phyloP scores from a whole-genome alignment of 30 jellyfish, hydroid and myxozoan genomes.

The Catostylus mosaicus region DNA sequence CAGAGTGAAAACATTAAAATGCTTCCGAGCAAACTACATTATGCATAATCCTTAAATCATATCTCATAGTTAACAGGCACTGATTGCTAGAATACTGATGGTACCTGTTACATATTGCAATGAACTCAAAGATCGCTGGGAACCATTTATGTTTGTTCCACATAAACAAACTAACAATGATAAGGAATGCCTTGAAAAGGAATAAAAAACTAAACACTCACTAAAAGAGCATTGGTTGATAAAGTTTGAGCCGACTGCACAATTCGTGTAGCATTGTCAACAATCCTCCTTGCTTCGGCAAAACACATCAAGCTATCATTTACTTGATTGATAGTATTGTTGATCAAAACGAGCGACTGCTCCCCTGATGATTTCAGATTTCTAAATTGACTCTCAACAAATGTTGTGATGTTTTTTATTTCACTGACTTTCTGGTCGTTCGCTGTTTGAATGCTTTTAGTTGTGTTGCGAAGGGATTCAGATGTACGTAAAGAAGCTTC shows the following conservation, averaged over 20 bases:
- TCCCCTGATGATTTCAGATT: conserved; percentile 61
- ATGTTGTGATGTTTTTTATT: conserved; percentile 64
- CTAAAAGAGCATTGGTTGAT: conserved; percentile 74
- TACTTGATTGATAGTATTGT: conserved; percentile 75
- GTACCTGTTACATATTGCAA: too few species aligned
- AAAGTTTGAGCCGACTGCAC: conserved; percentile 74
- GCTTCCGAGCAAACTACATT: too few species aligned
- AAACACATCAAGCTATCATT: conserved; percentile 85
- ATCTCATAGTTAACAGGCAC: too few species aligned
- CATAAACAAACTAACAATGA: too few species aligned
- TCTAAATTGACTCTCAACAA: conserved; percentile 63
- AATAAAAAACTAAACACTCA: conserved; percentile 37
- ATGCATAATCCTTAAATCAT: too few species aligned
- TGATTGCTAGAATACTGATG: too few species aligned
- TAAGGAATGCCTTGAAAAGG: too few species aligned
- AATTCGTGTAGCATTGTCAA: conserved; percentile 74
- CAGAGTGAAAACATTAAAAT: too few species aligned
- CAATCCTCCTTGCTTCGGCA: conserved; percentile 69
- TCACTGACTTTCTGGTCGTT: conserved; percentile 47
- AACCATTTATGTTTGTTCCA: too few species aligned
- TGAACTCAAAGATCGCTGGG: too few species aligned
- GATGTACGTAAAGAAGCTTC: conserved; percentile 57
- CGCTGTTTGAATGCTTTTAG: conserved; percentile 36
- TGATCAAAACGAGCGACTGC: conserved; percentile 61
- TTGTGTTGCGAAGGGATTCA: conserved; percentile 61